Percentiles rank a stretch among this genome's conserved stretches.
phyloP scores from a whole-genome alignment of 2,888 invertebrate species.

The Clitarchus hookeri region DNA sequence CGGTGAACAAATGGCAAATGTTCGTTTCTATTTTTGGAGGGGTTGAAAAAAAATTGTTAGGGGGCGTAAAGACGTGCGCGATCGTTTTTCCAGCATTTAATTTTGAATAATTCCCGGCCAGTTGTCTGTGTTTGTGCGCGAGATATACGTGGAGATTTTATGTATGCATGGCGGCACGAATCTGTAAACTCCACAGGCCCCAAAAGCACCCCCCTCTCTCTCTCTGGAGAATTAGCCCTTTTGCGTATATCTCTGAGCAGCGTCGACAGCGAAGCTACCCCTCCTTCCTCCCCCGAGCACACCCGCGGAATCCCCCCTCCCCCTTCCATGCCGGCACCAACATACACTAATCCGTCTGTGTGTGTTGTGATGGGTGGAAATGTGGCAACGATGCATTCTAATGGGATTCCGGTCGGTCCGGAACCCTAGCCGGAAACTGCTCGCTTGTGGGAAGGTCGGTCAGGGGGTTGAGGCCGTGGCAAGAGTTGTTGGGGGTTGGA shows the following conservation, averaged over 20 bases:
- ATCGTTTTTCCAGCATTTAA: conserved; percentile 7
- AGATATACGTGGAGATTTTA: neutral
- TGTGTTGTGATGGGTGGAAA: conserved; percentile 38
- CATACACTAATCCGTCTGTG: conserved; percentile 33
- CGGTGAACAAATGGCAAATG: neutral
- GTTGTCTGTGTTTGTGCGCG: neutral
- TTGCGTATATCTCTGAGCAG: conserved; percentile 16
- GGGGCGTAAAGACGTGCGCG: neutral
- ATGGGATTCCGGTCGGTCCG: conserved; percentile 40
- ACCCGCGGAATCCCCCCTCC: neutral
- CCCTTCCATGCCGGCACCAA: neutral
- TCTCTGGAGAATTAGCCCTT: conserved; percentile 24
- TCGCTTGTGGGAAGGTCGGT: conserved; percentile 4
- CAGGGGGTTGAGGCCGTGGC: neutral
- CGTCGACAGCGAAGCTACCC: neutral
- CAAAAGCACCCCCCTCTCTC: neutral
- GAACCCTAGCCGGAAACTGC: conserved; percentile 38
- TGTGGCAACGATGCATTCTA: conserved; percentile 42
- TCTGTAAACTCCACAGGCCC: neutral
- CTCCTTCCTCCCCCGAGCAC: neutral
- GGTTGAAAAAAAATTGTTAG: neutral
- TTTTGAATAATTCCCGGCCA: neutral
- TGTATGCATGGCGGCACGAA: neutral
- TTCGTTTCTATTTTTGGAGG: neutral
- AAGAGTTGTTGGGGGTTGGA: neutral